Evolutionary conservation across 1,140 invertebrate species (phyloP), one percentile per base, ranked within the genome.

Genomic region (Callitettix versicolor): DNA sequence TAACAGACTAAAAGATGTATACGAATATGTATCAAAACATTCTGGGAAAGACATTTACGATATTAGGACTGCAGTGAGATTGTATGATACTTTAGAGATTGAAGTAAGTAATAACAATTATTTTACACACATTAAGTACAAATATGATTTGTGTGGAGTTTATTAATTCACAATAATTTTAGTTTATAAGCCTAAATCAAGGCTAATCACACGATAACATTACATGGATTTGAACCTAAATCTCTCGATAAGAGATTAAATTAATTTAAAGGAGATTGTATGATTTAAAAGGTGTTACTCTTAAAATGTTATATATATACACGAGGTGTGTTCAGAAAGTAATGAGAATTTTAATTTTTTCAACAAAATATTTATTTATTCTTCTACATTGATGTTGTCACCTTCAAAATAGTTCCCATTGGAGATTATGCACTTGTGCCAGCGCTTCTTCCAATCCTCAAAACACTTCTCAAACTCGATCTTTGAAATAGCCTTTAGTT

Each of bases 41-140:
- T 69, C 79, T 11, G 85, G 85, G 0, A 69, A 60, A 1, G 69
- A 67, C 40, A 68, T 88, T 1, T 68, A 69, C 24, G 67, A 72
- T 56, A 61, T 82, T 24, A 66, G 72, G 56, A 65, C 66, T 44
- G 65, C 82, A 1, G 71, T 79, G 58, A 79, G 78, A 58, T 66
- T 90, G 15, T 86, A 84, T 63, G 80, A 80, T 62, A 78, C 70
- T 15, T 68, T 90, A 17, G 76, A 71, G 43, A 86, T 90, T 61
- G 85, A 90, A 68, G 72, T 76, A 69, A 49, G 36, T 58, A 14
- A 22, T 9, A 43, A 17, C 41, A n/a, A 18, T 7, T 43, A 9
- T 17, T 17, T 9, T n/a, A 9, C n/a, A 36, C n/a, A n/a, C 7
- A 36, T 9, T 36, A 9, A n/a, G 7, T 5, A 15, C 14, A 41